Base-by-base conservation (phyloP, 2,113 vertebrate genomes). In the Struthio camelus region DNA sequence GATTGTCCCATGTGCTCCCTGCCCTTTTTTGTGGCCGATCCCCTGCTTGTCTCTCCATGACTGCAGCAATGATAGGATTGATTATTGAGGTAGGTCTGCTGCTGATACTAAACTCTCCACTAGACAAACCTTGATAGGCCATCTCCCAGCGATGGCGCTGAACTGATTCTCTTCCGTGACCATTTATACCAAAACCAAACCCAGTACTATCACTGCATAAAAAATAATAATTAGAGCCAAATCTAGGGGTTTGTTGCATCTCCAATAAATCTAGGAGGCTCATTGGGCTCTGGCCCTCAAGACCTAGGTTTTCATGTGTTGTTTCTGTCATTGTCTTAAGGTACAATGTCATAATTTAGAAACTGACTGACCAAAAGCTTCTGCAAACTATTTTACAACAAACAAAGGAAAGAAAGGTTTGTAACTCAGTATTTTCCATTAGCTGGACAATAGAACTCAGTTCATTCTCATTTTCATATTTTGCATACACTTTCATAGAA, bases 61-160 rank as follows among this genome's bases (percentile, higher is more conserved):
- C 32, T 50, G 36, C 1, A 7, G 56, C 32, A n/a, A 65, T 48
- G 50, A 53, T 16, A 65, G 5, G 10, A 71, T 22, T 75, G 38
- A 78, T 62, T 32, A 42, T 18, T 71, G 30, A 18, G 2, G 10
- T 54, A 46, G 56, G 3, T 67, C 30, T 91, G 61, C 16, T 78
- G 15, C 59, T 86, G 54, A 62, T 51, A 92, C 36, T 44, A 64
- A 67, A 25, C 34, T 8, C 22, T 88, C 34, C 9, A 46, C 11
- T 32, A 58, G 65, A 59, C 0, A 0, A 36, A 10, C 36, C 73
- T 75, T 58, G 80, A n/a, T 22, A 36, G 54, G 12, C 12, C 18
- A n/a, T 17, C 36, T 66, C 32, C 69, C 36, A 86, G 20, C 27
- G 58, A 5, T 18, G 18, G 36, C 4, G 11, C n/a, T 9, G 6